Evolutionary conservation across 2,888 invertebrate species (phyloP), one percentile per base, ranked within the genome.

Genomic region (Agriopis aurantiaria): DNA sequence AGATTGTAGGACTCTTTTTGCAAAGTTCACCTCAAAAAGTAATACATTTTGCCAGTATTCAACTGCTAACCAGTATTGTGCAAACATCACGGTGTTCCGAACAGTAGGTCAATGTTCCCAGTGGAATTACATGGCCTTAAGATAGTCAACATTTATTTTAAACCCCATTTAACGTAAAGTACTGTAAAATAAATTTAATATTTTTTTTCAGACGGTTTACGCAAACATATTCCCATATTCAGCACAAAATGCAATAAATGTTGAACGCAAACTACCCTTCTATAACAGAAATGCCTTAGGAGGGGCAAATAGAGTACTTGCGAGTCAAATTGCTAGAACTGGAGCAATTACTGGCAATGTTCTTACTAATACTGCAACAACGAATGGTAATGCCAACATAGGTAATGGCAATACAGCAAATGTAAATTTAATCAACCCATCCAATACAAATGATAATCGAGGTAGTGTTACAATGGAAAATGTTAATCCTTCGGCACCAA

Each of bases 151-250:
- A 46, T 3, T 11, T 46, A 46, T 4, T 11, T 46, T 2, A 46
- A 2, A 46, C 14, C 7, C 12, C n/a, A 48, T 7, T 4, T 48
- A 12, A 48, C 1, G 3, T 33, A 33, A 3, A 4, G 33, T 33
- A 3, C 3, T 33, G 3, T 4, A 33, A 33, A 33, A 33, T 33
- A 33, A 5, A 33, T 3, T 33, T 33, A 3, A 33, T 33, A 3
- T 48, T 33, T 59, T 46, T 23, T 77, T 74, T 23, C 75, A 76
- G 76, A 33, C 64, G 6, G n/a, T 48, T 6, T 46, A 45, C 10
- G 76, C 70, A 60, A 71, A 68, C 61, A 12, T 69, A 4, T 1
- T 55, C 53, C 3, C 49, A 53, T 12, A 45, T 33, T 17, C 53
- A 41, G 72, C 66, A 12, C 68, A 61, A 57, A 66, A 58, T 43